phyloP scores from a whole-genome alignment of 2,797 vertebrate genomes.

The Emys orbicularis region DNA sequence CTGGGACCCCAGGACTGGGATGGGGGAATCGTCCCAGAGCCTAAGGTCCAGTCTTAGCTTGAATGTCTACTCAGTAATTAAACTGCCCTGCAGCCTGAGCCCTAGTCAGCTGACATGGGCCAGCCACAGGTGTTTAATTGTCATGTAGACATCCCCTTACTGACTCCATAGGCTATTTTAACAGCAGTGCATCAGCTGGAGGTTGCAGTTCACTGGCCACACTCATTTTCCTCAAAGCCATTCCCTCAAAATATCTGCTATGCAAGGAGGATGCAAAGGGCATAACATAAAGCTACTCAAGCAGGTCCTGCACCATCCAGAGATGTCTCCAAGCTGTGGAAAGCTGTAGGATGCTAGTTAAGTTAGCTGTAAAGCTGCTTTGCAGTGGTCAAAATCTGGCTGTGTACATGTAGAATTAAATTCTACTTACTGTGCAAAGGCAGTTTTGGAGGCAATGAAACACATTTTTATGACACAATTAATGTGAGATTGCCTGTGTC shows the following conservation, averaged over 20 bases:
- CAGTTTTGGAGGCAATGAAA: not conserved
- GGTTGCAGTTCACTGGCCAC: not conserved
- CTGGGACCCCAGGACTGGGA: too few relatives aligned
- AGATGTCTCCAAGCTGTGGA: not conserved
- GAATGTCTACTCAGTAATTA: too few relatives aligned
- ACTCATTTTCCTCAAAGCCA: not conserved
- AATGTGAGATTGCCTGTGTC: not conserved
- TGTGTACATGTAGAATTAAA: not conserved
- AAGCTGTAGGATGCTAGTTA: not conserved
- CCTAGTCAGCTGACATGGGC: not conserved
- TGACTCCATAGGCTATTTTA: not conserved
- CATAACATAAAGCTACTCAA: not conserved
- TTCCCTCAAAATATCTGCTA: not conserved
- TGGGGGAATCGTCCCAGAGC: too few relatives aligned
- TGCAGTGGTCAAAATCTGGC: not conserved
- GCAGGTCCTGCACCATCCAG: not conserved
- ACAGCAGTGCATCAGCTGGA: not conserved
- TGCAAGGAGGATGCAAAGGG: not conserved
- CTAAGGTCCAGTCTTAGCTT: too few relatives aligned
- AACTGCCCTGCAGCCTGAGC: not conserved
- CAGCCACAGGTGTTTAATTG: not conserved
- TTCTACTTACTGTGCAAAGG: not conserved
- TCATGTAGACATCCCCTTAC: too few relatives aligned
- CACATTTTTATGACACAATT: not conserved
- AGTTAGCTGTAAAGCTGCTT: not conserved